phyloP scores from a whole-genome alignment of 2,113 vertebrate genomes.

The Condylura cristata region DNA sequence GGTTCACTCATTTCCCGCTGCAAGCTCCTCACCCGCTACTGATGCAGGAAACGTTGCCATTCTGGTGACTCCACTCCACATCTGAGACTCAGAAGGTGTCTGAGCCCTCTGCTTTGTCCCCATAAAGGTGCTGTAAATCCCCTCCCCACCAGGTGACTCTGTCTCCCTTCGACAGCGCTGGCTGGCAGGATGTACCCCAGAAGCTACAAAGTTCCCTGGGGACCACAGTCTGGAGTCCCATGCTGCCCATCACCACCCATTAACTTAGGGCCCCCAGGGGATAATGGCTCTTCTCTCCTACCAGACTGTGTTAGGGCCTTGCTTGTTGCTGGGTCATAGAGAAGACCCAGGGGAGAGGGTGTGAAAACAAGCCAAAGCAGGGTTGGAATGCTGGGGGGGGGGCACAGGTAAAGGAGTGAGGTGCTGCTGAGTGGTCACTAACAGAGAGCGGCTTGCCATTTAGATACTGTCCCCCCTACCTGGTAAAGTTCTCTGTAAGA shows the following conservation, averaged over 20 bases:
- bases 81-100: not conserved
- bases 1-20: not conserved
- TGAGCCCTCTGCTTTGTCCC: not conserved
- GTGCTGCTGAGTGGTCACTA: too few relatives aligned
- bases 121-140: not conserved
- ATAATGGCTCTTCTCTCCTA: fast-evolving
- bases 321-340: not conserved
- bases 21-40: fast-evolving
- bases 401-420: not conserved
- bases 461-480: too few relatives aligned
- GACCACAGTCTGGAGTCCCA: too few relatives aligned
- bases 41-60: not conserved
- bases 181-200: not conserved
- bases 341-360: too few relatives aligned
- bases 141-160: not conserved
- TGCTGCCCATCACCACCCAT: fast-evolving
- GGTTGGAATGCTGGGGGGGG: fast-evolving
- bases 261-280: fast-evolving
- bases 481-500: not conserved
- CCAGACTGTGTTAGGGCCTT: not conserved
- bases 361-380: not conserved
- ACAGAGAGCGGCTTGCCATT: not conserved
- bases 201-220: fast-evolving
- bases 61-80: not conserved
- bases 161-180: not conserved